phyloP scores from a whole-genome alignment of 2,888 invertebrate genomes.

The Sympetrum striolatum region DNA sequence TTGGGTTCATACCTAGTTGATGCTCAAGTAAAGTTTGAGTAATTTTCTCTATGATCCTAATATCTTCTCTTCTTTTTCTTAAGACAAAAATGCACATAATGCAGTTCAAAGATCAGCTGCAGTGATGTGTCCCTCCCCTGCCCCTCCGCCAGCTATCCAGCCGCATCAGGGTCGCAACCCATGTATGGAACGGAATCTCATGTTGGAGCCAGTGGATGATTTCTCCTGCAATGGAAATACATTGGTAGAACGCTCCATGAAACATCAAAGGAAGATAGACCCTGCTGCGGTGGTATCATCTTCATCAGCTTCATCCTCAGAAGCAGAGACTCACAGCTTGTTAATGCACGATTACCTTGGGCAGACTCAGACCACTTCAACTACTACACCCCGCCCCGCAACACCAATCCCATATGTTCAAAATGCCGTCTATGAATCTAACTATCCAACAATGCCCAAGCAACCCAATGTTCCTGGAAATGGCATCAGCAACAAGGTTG shows the following conservation, averaged over 20 bases:
- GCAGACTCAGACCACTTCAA: constrained; percentile 54
- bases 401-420: constrained; percentile 75
- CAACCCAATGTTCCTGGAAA: constrained; percentile 57
- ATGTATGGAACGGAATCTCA: constrained; percentile 78
- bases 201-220: constrained; percentile 62
- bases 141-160: constrained; percentile 61
- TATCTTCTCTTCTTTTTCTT: neutral
- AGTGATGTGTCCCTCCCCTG: constrained; percentile 57
- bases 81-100: constrained; percentile 65
- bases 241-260: constrained; percentile 54
- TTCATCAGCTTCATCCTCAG: constrained; percentile 47
- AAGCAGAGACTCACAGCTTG: constrained; percentile 61
- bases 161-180: constrained; percentile 86
- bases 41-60: neutral
- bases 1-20: no score
- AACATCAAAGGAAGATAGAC: constrained; percentile 11
- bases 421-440: constrained; percentile 69
- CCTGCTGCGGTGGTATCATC: constrained; percentile 32
- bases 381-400: constrained; percentile 60
- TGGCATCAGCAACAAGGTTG: constrained; percentile 57
- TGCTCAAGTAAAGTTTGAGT: no score
- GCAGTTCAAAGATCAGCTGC: constrained; percentile 53
- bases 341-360: constrained; percentile 63
- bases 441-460: constrained; percentile 54
- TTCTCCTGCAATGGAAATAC: constrained; percentile 60